Evolutionary conservation across 1,140 invertebrate species (phyloP), one percentile per base, ranked within the genome.

Genomic region (Drosophila ananassae): DNA sequence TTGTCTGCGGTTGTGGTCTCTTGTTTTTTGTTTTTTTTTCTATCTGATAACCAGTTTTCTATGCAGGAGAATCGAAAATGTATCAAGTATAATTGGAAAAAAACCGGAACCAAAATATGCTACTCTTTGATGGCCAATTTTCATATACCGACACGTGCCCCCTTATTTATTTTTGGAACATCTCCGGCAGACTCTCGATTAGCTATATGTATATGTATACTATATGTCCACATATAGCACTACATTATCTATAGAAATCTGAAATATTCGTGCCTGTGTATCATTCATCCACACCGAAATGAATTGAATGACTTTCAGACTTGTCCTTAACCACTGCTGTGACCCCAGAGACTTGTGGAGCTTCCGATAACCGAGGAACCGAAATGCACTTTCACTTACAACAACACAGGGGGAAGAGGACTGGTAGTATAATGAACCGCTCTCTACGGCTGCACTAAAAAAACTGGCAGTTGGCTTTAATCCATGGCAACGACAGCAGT

Each of bases 301-400:
- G 34, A 61, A 25, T 10, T 17, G 53, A 77, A 66, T 72, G 53
- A 44, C 47, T 62, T 56, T 77, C 13, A 59, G 37, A 62, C 22
- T 71, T 81, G 46, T 60, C 57, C 72, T 68, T 67, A 84, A 79
- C 72, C 72, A 54, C 73, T 67, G 58, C 74, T 44, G 37, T 68
- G 69, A 82, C 74, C 73, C 55, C 41, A 9, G 25, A 10, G 4
- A 54, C 76, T 77, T 75, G 53, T 78, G 44, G 24, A 57, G 83
- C 78, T 85, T 84, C 72, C 2, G 32, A 50, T 48, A 41, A 53
- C 39, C 32, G 13, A 44, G 41, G 41, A 46, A 73, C 8, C 50
- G 17, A 55, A 52, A 37, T 72, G 55, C 67, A 87, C 75, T 87
- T 82, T 82, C 83, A 87, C 82, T 87, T 87, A 87, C 82, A 89